Conservation (phyloP, 2,888 invertebrate species). For the Drosophila prolongata region DNA sequence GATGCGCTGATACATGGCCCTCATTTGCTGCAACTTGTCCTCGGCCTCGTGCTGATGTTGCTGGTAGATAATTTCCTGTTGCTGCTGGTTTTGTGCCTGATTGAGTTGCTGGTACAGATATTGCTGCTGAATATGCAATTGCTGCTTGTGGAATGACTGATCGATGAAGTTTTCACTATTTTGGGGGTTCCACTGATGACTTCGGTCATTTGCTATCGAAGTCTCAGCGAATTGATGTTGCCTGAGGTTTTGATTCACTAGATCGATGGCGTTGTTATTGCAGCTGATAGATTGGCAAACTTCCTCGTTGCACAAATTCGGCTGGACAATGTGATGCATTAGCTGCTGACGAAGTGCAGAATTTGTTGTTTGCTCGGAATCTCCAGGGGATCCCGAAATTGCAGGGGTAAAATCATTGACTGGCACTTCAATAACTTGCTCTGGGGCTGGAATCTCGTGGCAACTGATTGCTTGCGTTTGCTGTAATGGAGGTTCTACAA, state of each 20-base stretch:
- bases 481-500: background rate
- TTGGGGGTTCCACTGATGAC: slow-evolving; percentile 27
- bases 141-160: slow-evolving; percentile 12
- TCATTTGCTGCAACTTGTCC: slow-evolving; percentile 48
- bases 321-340: slow-evolving; percentile 27
- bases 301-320: slow-evolving; percentile 10
- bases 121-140: slow-evolving; percentile 19
- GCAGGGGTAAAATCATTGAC: background rate
- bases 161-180: background rate
- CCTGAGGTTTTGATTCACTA: slow-evolving; percentile 15
- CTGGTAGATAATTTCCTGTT: slow-evolving; percentile 28
- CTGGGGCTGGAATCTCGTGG: background rate
- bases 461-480: background rate
- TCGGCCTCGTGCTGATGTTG: slow-evolving; percentile 39
- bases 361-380: background rate
- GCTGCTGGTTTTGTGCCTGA: slow-evolving; percentile 19
- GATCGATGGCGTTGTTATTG: slow-evolving; percentile 7
- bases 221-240: slow-evolving; percentile 16
- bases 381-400: background rate
- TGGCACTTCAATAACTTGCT: slow-evolving; percentile 7
- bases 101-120: slow-evolving; percentile 15
- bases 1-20: slow-evolving; percentile 38
- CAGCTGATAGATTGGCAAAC: background rate
- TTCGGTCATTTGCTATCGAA: background rate
- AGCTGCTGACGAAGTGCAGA: slow-evolving; percentile 13